Percentiles rank a stretch among this genome's conserved stretches.
These are phyloP conservation scores for Achroia grisella DNA, from an alignment of 1,140 invertebrate species.

Conservation along the genomic window DNA sequence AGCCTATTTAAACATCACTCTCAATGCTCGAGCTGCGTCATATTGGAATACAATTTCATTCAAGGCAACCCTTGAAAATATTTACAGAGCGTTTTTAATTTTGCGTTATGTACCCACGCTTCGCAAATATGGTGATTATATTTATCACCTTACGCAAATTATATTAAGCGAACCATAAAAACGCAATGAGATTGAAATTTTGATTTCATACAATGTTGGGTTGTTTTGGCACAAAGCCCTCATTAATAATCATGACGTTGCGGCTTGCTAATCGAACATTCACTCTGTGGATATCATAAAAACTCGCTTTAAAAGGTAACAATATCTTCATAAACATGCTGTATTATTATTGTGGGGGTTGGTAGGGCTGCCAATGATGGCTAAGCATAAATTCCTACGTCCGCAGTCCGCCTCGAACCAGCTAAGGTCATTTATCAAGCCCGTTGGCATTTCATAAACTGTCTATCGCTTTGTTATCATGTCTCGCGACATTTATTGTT, in stretches of 20 bases:
- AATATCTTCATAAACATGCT: neutral
- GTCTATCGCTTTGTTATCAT: conserved; percentile 53
- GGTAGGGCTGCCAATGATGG: conserved; percentile 33
- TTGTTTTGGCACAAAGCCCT: too few species aligned
- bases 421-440: conserved; percentile 41
- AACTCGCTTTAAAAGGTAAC: too few species aligned
- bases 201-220: too few species aligned
- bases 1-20: conserved; percentile 65
- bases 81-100: conserved; percentile 64
- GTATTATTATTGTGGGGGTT: conserved; percentile 12
- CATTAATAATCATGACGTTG: too few species aligned
- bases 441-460: conserved; percentile 34
- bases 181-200: too few species aligned
- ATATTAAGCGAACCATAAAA: too few species aligned
- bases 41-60: conserved; percentile 65
- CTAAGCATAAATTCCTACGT: conserved; percentile 37
- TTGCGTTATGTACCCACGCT: conserved; percentile 11
- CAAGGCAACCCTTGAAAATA: conserved; percentile 52
- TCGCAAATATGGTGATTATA: neutral
- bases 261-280: too few species aligned
- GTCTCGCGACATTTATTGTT: conserved; percentile 51
- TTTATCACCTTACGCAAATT: neutral
- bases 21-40: conserved; percentile 48
- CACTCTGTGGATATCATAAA: too few species aligned
- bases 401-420: conserved; percentile 9